phyloP scores from a whole-genome alignment of 2,888 invertebrate species.

The Leptinotarsa peninsularis region DNA sequence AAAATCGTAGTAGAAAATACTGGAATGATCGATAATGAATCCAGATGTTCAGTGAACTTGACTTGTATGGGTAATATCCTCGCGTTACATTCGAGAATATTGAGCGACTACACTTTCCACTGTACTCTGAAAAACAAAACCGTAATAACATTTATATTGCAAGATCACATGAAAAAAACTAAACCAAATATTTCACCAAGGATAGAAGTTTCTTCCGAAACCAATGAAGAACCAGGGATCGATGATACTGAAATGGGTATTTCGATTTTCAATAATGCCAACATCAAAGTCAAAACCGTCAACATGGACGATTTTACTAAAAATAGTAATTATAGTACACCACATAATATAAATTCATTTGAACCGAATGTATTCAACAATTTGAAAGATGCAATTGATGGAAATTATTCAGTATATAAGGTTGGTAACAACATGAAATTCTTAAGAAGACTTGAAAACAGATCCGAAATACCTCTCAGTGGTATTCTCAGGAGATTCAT shows the following conservation, averaged over 20 bases:
- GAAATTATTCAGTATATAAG: conserved; percentile 48
- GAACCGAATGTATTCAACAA: conserved; percentile 31
- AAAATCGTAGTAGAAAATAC: conserved; percentile 54
- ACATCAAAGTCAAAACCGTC: conserved; percentile 6
- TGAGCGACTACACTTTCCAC: conserved; percentile 46
- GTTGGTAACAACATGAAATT: conserved; percentile 44
- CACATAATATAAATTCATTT: neutral
- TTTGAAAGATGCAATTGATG: conserved; percentile 35
- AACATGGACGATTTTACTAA: neutral
- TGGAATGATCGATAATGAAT: conserved; percentile 47
- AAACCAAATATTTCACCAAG: neutral
- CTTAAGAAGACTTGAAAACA: conserved; percentile 33
- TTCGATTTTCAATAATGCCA: neutral
- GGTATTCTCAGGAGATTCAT: conserved; percentile 37
- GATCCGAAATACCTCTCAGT: conserved; percentile 43
- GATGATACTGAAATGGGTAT: neutral
- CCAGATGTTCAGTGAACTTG: conserved; percentile 51
- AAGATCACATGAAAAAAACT: conserved; percentile 22
- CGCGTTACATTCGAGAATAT: conserved; percentile 47
- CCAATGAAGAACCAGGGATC: neutral
- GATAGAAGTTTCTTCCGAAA: neutral
- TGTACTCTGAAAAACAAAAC: conserved; percentile 49
- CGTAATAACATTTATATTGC: conserved; percentile 48
- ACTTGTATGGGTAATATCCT: conserved; percentile 45
- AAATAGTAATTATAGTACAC: neutral